These are phyloP conservation scores for Achlya flavicornis DNA, from an alignment of 2,888 invertebrate species.

Conservation along the genomic window DNA sequence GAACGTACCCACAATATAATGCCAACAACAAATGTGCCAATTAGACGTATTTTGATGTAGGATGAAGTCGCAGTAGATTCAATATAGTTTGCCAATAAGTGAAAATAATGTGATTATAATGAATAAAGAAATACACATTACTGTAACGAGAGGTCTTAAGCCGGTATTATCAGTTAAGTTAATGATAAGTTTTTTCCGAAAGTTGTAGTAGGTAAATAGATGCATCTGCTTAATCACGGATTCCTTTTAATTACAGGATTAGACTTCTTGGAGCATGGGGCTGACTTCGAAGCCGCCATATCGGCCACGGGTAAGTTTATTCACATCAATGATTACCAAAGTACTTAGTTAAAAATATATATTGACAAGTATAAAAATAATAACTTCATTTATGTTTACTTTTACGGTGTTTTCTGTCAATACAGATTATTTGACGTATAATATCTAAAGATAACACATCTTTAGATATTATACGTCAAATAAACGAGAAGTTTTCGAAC, in stretches of 20 bases:
- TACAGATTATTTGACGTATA: no score
- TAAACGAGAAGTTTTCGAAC: no score
- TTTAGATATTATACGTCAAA: no score
- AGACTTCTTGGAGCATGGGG: conserved; percentile 89
- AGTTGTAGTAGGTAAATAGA: not conserved
- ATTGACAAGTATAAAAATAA: not conserved
- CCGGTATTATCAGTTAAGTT: conserved; percentile 53
- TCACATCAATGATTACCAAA: not conserved
- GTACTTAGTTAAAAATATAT: no score
- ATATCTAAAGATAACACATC: no score
- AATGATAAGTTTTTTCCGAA: not conserved
- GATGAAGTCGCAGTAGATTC: not conserved
- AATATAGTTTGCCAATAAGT: not conserved
- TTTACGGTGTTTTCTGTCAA: not conserved
- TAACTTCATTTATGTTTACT: not conserved
- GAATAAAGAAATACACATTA: conserved; percentile 24
- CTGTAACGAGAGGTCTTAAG: conserved; percentile 33
- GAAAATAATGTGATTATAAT: conserved; percentile 20
- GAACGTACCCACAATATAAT: conserved; percentile 25
- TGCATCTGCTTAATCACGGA: conserved; percentile 20
- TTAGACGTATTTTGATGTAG: conserved; percentile 35
- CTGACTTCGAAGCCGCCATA: conserved; percentile 89
- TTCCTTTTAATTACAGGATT: conserved; percentile 81
- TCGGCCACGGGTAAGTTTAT: conserved; percentile 86
- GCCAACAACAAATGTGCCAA: conserved; percentile 37